Evolutionary conservation across 2,113 vertebrate genomes (phyloP).

Genomic region (Sakesphorus luctuosus): DNA sequence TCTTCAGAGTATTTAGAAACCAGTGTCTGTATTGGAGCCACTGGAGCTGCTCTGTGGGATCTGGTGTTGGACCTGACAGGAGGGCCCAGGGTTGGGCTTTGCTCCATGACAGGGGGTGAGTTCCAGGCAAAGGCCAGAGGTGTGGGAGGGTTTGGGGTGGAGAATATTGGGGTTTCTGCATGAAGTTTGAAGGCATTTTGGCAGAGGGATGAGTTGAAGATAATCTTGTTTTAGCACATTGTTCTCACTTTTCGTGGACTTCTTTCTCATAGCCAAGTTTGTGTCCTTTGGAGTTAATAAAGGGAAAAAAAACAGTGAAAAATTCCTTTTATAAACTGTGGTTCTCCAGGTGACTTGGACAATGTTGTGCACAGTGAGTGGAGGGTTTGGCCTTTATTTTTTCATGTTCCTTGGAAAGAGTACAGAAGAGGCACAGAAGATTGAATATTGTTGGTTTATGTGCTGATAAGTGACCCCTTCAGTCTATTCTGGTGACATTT

Average conservation of each 20-base stretch:
- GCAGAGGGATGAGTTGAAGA: neutral
- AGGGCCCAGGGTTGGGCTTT: neutral
- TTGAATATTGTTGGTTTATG: neutral
- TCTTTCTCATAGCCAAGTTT: neutral
- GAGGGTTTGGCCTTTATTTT: neutral
- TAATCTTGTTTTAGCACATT: neutral
- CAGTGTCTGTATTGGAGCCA: neutral
- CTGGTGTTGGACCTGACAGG: neutral
- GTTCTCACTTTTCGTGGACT: neutral
- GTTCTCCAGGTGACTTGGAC: neutral
- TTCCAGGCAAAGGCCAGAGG: neutral
- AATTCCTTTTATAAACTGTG: neutral
- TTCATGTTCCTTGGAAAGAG: fast-evolving
- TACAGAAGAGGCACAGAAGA: neutral
- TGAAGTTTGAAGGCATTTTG: neutral
- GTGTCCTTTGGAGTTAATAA: neutral
- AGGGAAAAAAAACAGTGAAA: neutral
- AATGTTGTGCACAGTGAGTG: neutral
- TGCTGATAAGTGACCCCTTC: neutral
- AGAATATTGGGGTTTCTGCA: neutral
- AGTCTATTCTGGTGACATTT: neutral
- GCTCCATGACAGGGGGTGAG: neutral
- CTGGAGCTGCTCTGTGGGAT: fast-evolving
- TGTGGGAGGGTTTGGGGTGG: fast-evolving
- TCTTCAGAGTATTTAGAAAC: neutral